Conservation (phyloP, 2,113 vertebrate genomes). For the Eretmochelys imbricata region DNA sequence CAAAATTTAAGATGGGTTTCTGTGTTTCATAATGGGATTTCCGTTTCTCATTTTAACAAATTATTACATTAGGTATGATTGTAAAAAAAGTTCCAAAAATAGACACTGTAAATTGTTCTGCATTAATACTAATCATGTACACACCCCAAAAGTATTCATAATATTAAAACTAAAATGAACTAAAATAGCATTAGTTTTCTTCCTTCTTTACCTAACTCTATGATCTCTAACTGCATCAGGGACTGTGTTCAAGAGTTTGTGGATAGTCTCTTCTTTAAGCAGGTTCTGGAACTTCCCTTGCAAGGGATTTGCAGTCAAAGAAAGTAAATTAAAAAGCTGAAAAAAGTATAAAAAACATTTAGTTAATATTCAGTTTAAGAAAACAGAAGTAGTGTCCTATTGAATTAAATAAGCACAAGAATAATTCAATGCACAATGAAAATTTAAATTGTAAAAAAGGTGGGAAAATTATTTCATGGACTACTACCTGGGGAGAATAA, state of each 20-base stretch:
- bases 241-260: slow-evolving; percentile 74
- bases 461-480: background rate
- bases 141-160: background rate
- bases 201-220: slow-evolving; percentile 79
- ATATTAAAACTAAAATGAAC: background rate
- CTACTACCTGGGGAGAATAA: background rate
- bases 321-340: slow-evolving; percentile 82
- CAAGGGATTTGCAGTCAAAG: slow-evolving; percentile 75
- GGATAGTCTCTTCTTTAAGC: slow-evolving; percentile 77
- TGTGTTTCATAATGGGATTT: background rate
- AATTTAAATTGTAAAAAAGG: background rate
- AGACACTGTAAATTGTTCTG: background rate
- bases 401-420: background rate
- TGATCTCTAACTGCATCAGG: slow-evolving; percentile 62
- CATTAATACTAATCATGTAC: background rate
- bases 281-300: slow-evolving; percentile 62
- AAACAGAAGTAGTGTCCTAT: background rate
- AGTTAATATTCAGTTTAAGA: background rate
- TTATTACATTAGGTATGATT: background rate
- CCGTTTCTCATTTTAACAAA: background rate
- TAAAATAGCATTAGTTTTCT: slow-evolving; percentile 27
- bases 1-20: background rate
- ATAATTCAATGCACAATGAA: background rate
- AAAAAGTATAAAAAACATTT: slow-evolving; percentile 40
- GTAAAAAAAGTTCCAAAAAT: background rate